Evolutionary conservation across 53 echinoderm and acorn worm species (phyloP), one percentile per base, ranked within the genome.

Genomic region (Temnopleurus reevesii): DNA sequence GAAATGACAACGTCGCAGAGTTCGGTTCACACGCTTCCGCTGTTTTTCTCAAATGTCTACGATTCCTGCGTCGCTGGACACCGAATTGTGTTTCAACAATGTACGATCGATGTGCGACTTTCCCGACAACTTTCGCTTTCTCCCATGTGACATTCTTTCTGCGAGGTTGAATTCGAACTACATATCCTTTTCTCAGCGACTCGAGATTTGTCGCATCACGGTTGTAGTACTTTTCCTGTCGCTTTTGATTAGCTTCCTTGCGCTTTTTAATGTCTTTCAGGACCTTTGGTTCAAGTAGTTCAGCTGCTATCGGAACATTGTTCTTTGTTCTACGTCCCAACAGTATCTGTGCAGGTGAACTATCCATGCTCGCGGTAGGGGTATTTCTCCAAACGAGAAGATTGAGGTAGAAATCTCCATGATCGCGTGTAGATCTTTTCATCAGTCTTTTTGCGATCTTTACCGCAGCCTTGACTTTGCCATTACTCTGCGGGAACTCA

Each of bases 311-410:
- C 2, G 91, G 88, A 10, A 92, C 24, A n/a, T 76, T 56, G 49
- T 76, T 95, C 71, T 77, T 59, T 21, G 84, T 90, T 5, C 89
- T 47, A 1, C 86, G 84, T 45, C 64, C 64, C 3, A 64, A 34
- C 33, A 64, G 46, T 43, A 91, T 83, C 58, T 95, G 95, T 45
- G 95, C 93, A 45, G 91, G 95, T 21, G 95, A 95, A 24, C 82
- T 84, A 24, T 77, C 9, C 77, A 77, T 41, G 2, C 41, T 15
- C 10, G 77, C 77, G 12, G 79, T 79, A 7, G 25, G 85, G 38
- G 53, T 43, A 66, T 54, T 91, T 76, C 35, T 51, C 91, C 29
- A 76, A 5, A 79, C 49, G 12, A 79, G 79, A 1, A 79, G 49
- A 25, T 47, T 46, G 21, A 79, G 19, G 24, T 79, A 79, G 23